Percentiles rank a stretch among this genome's conserved stretches.
Conservation (phyloP, 37 sponge, comb jelly and placozoan genomes). For the Dysidea cf. avara region DNA sequence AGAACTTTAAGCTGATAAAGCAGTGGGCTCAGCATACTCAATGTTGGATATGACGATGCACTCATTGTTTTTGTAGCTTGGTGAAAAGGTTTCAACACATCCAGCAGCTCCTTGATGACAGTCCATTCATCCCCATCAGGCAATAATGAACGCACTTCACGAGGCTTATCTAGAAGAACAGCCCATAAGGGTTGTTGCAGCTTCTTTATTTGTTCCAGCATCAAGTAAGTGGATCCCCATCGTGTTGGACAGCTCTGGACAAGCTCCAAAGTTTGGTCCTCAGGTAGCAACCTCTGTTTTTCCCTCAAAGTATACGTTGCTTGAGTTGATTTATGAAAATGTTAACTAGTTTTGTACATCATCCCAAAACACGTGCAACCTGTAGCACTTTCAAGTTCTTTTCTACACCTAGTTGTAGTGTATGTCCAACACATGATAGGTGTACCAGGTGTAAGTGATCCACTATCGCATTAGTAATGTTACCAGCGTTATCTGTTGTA, state of each 20-base stretch:
- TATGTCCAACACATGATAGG: constrained; percentile 9
- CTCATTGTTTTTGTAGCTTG: background rate
- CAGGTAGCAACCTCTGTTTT: background rate
- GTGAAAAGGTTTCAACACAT: constrained; percentile 4
- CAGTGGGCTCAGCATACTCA: constrained; percentile 4
- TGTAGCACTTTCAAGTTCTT: background rate
- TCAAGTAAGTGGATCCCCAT: constrained; percentile 12
- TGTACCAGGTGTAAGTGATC: constrained; percentile 12
- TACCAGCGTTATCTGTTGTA: background rate
- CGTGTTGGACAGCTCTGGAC: background rate
- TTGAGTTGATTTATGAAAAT: constrained; percentile 4
- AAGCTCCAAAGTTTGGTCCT: background rate
- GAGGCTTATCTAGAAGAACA: too few species aligned
- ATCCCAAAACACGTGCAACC: constrained; percentile 8
- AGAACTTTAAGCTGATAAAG: background rate
- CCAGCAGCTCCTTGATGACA: too few species aligned
- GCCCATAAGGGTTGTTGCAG: background rate
- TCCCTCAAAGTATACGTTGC: background rate
- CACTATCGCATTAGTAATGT: constrained; percentile 9
- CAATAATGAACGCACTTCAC: background rate
- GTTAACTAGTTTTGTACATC: background rate
- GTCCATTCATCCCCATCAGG: constrained; percentile 17
- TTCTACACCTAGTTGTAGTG: constrained; percentile 11
- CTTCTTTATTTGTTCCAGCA: background rate
- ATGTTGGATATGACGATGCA: too few species aligned